These are phyloP conservation scores for Geophilus truncorum DNA, from an alignment of 2,888 invertebrate species.

Conservation along the genomic window DNA sequence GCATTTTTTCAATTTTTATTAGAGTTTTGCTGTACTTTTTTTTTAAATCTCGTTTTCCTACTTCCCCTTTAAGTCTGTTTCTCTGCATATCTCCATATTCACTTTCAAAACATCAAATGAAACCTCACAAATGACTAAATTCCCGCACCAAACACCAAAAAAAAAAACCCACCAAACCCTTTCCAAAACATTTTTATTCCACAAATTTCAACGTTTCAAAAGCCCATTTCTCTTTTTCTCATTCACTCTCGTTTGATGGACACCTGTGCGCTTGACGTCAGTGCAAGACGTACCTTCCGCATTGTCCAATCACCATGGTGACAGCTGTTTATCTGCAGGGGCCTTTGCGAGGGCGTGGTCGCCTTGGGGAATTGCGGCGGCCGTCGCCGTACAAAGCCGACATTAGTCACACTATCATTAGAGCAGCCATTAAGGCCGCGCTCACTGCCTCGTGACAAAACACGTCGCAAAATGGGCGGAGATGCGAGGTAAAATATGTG, in stretches of 20 bases:
- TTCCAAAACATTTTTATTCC: no score
- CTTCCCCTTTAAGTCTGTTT: no score
- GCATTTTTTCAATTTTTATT: no score
- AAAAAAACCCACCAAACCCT: no score
- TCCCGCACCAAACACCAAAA: no score
- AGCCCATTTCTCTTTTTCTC: neutral
- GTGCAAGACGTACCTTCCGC: neutral
- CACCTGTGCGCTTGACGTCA: neutral
- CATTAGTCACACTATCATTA: conserved; percentile 20
- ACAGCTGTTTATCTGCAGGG: conserved; percentile 20
- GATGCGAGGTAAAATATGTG: neutral
- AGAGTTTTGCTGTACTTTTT: no score
- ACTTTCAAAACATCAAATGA: no score
- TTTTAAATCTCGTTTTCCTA: no score
- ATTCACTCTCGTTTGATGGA: neutral
- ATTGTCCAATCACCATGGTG: conserved; percentile 16
- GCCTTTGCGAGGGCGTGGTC: neutral
- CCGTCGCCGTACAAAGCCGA: conserved; percentile 20
- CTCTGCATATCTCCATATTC: no score
- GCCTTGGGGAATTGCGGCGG: conserved; percentile 2
- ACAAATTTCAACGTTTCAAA: no score
- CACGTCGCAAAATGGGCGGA: conserved; percentile 8
- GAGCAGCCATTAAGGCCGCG: conserved; percentile 20
- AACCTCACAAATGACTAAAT: no score
- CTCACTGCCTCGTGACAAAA: conserved; percentile 16